phyloP scores from a whole-genome alignment of 2,888 invertebrate genomes.

The Neoitamus cyanurus region DNA sequence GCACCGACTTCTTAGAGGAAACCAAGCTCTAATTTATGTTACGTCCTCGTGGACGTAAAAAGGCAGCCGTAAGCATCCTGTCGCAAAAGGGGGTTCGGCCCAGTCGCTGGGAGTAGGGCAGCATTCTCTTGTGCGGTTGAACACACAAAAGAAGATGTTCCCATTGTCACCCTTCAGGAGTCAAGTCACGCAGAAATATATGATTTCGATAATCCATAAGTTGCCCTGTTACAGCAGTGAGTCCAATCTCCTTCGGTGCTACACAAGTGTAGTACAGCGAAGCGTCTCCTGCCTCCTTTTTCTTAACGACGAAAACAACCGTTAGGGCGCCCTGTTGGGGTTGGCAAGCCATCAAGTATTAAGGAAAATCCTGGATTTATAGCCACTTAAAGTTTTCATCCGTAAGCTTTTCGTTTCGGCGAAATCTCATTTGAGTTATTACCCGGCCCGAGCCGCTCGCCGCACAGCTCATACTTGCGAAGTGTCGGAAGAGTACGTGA shows the following conservation, averaged over 20 bases:
- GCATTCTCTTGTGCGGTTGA: neutral
- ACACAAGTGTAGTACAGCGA: neutral
- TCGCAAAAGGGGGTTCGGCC: neutral
- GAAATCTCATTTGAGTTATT: constrained; percentile 45
- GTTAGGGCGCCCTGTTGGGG: constrained; percentile 8
- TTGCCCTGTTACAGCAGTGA: constrained; percentile 36
- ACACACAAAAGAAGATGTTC: constrained; percentile 33
- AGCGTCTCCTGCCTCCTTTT: constrained; percentile 2
- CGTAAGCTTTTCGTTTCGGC: constrained; percentile 39
- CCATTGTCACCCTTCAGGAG: constrained; percentile 48
- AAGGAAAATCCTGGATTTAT: constrained; percentile 60
- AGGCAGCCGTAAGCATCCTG: neutral
- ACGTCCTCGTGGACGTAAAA: constrained; percentile 1
- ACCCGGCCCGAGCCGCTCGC: neutral
- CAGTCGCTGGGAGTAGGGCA: neutral
- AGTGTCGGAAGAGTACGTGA: constrained; percentile 40
- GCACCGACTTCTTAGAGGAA: neutral
- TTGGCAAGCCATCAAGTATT: constrained; percentile 47
- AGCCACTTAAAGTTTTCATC: constrained; percentile 64
- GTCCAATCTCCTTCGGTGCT: constrained; percentile 6
- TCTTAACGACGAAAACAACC: constrained; percentile 29
- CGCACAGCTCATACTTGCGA: constrained; percentile 17
- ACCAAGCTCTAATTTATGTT: constrained; percentile 11
- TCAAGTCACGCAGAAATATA: constrained; percentile 52
- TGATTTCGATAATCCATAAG: constrained; percentile 53